Percentiles rank a stretch among this genome's conserved stretches.
phyloP scores from a whole-genome alignment of 2,113 vertebrate species.

The Anguilla japonica region DNA sequence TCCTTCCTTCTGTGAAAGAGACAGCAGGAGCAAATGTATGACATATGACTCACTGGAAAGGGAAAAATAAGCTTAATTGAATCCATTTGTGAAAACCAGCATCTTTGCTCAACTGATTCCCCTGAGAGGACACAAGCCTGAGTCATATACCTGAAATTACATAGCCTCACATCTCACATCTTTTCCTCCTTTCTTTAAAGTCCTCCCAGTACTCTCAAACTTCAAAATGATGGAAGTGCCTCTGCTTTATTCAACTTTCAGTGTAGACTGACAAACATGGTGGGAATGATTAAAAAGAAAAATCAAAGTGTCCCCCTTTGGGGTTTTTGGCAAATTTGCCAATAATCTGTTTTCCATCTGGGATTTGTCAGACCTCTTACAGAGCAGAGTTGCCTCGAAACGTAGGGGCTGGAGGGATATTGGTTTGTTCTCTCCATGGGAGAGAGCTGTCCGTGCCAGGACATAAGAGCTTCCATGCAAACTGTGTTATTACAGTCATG shows the following conservation, averaged over 20 bases:
- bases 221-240: neutral
- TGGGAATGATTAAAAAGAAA: neutral
- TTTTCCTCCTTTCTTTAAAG: neutral
- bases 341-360: constrained; percentile 6
- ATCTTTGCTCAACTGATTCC: constrained; percentile 11
- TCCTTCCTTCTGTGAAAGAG: neutral
- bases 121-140: neutral
- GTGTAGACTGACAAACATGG: neutral
- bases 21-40: neutral
- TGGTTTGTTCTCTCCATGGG: constrained; percentile 25
- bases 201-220: neutral
- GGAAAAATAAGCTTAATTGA: constrained; percentile 46
- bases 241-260: neutral
- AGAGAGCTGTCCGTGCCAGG: constrained; percentile 39
- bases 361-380: constrained; percentile 19
- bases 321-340: neutral
- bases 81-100: constrained; percentile 31
- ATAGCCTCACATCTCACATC: neutral
- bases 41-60: neutral
- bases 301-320: neutral
- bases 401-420: constrained; percentile 22
- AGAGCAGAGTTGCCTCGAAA: constrained; percentile 15
- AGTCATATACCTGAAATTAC: neutral
- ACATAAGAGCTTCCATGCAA: constrained; percentile 59
- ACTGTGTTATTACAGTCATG: constrained; percentile 69